Base-by-base conservation (phyloP, 2,113 vertebrate genomes). In the Lophius piscatorius region DNA sequence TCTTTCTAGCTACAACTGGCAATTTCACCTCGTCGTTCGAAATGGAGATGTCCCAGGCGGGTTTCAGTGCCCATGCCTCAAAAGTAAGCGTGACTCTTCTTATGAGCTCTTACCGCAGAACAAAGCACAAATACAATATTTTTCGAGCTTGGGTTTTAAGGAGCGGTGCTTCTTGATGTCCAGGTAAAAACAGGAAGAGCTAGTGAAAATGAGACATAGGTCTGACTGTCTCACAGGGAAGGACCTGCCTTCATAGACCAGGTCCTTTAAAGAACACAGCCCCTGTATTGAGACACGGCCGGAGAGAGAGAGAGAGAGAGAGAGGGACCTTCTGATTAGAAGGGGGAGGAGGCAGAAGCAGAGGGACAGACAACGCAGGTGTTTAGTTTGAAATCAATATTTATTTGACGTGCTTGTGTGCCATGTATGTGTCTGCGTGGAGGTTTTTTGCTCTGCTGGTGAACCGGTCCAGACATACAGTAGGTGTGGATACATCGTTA, bases 31-130 rank as follows among this genome's bases (percentile, higher is more conserved):
- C 94, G 1, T 96, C 95, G 2, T 98, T 97, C 74, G 92, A 93
- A 82, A 96, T 98, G 96, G 96, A 99, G 86, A 97, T 98, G 96
- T 96, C 96, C 54, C 97, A 99, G 74, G 88, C 94, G n/a, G 97
- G 96, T 17, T 97, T 99, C 72, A 98, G 97, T 55, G 94, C 93
- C 42, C 96, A 99, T 65, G 92, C 94, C 28, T 93, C 94, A 31
- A 91, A 92, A 90, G 97, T 99, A 92, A 79, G 91, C 89, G 22
- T 7, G 40, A 20, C 35, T 52, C 8, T 4, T 36, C 41, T 24
- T 29, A 26, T 64, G n/a, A n/a, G n/a, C n/a, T n/a, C n/a, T 39
- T 55, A 29, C 41, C 9, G 48, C 5, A 28, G 6, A 39, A 3
- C 9, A 49, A 45, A 9, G 39, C 3, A 44, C 29, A 56, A 40